These are phyloP conservation scores for Momotus momota DNA, from an alignment of 2,797 vertebrate species.

Conservation along the genomic window DNA sequence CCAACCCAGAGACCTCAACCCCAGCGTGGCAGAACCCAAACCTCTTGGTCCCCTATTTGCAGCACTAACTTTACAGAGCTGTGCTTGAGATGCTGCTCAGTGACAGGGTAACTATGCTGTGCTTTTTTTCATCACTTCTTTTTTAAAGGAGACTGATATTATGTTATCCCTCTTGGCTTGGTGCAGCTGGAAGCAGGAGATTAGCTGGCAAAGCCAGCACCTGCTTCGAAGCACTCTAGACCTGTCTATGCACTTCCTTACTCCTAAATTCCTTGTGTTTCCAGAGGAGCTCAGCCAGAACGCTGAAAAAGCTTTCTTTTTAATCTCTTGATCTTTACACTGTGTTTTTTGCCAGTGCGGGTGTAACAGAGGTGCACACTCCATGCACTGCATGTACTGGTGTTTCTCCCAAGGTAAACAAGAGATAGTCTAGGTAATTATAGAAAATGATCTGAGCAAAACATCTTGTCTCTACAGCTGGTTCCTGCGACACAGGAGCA, in stretches of 20 bases:
- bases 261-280: background rate
- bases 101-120: fast-evolving
- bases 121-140: background rate
- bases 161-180: background rate
- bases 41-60: fast-evolving
- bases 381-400: fast-evolving
- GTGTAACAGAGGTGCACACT: background rate
- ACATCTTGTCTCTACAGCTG: background rate
- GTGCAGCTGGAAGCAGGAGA: background rate
- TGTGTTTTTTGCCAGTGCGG: slow-evolving; percentile 2
- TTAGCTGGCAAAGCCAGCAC: background rate
- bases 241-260: slow-evolving; percentile 47
- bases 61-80: background rate
- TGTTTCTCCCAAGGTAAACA: slow-evolving; percentile 28
- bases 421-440: background rate
- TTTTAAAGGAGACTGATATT: background rate
- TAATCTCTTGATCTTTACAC: slow-evolving; percentile 22
- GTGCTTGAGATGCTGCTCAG: background rate
- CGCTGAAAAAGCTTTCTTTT: slow-evolving; percentile 20
- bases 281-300: background rate
- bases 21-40: background rate
- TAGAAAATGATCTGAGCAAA: background rate
- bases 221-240: background rate
- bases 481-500: background rate
- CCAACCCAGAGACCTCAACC: background rate